phyloP scores from a whole-genome alignment of 2,113 vertebrate genomes.

The Tinamus guttatus region DNA sequence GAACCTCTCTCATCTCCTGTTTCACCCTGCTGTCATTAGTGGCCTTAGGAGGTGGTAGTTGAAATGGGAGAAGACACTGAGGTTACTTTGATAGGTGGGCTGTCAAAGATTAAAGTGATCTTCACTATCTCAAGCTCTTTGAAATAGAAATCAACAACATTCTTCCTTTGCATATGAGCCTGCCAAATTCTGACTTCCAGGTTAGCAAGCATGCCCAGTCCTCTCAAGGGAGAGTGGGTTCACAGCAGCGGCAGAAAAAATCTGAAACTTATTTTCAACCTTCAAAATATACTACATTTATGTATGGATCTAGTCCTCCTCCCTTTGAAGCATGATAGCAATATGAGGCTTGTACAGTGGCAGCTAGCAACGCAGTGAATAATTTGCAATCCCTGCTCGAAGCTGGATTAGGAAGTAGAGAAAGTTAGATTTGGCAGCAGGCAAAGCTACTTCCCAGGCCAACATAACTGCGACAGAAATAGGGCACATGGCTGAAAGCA shows the following conservation, averaged over 20 bases:
- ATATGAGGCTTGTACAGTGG: not conserved
- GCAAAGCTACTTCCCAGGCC: not conserved
- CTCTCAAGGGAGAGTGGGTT: not conserved
- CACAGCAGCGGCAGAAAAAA: not conserved
- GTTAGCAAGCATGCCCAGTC: not conserved
- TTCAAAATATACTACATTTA: not conserved
- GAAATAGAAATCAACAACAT: constrained; percentile 39
- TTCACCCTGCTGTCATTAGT: not conserved
- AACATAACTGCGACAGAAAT: not conserved
- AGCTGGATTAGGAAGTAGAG: not conserved
- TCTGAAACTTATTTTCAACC: not conserved
- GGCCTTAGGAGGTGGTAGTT: not conserved
- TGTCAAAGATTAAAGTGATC: constrained; percentile 12
- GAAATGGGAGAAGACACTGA: constrained; percentile 9
- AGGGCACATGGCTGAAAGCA: constrained; percentile 1
- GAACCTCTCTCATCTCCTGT: not conserved
- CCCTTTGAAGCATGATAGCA: not conserved
- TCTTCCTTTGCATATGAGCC: not conserved
- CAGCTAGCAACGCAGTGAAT: not conserved
- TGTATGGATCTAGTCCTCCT: not conserved
- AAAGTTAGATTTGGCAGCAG: not conserved
- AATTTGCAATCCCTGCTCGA: not conserved
- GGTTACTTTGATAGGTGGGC: constrained; percentile 8
- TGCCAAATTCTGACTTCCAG: not conserved
- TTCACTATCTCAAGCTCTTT: constrained; percentile 24